These are phyloP conservation scores for Leptestheria dahalacensis DNA, from an alignment of 1,140 invertebrate genomes.

Conservation along the genomic window DNA sequence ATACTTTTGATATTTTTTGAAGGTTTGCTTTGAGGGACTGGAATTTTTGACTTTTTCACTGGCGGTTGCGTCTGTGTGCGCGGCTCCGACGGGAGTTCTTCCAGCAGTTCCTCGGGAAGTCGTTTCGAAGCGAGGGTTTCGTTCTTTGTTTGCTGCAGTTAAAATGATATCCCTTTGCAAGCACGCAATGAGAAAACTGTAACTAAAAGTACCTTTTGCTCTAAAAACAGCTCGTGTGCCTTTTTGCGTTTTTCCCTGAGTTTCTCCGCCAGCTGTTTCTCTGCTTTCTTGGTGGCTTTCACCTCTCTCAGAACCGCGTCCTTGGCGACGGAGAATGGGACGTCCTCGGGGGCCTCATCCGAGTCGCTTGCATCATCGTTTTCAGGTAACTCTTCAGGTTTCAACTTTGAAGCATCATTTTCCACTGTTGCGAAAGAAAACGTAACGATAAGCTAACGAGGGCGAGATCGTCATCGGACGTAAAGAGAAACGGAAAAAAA, in stretches of 20 bases:
- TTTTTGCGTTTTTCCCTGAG: not conserved
- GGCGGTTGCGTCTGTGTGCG: not conserved
- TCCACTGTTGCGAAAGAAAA: not conserved
- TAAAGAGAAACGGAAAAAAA: not conserved
- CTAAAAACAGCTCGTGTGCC: not conserved
- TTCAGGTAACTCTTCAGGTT: not conserved
- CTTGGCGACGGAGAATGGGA: not conserved
- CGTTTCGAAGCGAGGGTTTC: not conserved
- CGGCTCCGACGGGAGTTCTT: not conserved
- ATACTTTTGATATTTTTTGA: too few relatives aligned
- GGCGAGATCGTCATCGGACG: not conserved
- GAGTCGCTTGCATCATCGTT: not conserved
- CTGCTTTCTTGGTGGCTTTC: not conserved
- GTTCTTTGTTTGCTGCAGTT: not conserved
- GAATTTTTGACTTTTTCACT: not conserved
- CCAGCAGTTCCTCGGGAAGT: not conserved
- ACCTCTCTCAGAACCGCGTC: not conserved
- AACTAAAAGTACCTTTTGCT: not conserved
- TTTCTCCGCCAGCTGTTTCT: not conserved
- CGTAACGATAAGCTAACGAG: not conserved
- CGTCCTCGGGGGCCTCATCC: not conserved
- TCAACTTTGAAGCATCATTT: not conserved
- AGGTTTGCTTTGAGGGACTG: too few relatives aligned
- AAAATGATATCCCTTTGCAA: too few relatives aligned
- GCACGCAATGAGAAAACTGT: too few relatives aligned